Conservation (phyloP, 2,797 vertebrate genomes). For the Clarias pachynema region DNA sequence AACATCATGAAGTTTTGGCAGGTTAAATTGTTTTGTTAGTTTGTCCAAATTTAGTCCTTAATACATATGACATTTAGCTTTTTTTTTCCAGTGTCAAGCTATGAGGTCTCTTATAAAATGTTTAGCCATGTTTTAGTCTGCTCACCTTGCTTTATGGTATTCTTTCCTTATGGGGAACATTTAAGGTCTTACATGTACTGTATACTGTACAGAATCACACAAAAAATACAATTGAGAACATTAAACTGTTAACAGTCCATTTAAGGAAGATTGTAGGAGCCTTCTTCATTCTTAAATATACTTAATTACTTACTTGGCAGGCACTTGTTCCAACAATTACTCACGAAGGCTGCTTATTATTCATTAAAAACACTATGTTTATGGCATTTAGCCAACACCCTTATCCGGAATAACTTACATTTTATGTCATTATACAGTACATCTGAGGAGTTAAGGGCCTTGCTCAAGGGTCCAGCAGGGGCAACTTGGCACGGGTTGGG, state of each 20-base stretch:
- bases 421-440: too few relatives aligned
- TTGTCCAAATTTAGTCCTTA: slow-evolving; percentile 1
- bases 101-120: neutral
- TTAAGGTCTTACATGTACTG: neutral
- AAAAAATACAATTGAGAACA: neutral
- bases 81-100: neutral
- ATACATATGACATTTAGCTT: neutral
- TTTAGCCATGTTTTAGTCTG: neutral
- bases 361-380: too few relatives aligned
- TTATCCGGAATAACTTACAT: too few relatives aligned
- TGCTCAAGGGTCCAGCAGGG: too few relatives aligned
- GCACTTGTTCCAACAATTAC: neutral
- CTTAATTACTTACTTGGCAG: slow-evolving; percentile 14
- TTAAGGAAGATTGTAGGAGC: neutral
- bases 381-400: too few relatives aligned
- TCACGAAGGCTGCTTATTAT: neutral
- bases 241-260: slow-evolving; percentile 4
- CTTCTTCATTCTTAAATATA: neutral
- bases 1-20: neutral
- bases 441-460: too few relatives aligned
- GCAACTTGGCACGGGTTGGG: too few relatives aligned
- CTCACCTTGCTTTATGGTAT: neutral
- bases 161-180: neutral
- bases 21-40: slow-evolving; percentile 14
- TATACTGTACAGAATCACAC: neutral